These are phyloP conservation scores for Cataglyphis albicans DNA, from an alignment of 2,888 invertebrate genomes.

Conservation along the genomic window DNA sequence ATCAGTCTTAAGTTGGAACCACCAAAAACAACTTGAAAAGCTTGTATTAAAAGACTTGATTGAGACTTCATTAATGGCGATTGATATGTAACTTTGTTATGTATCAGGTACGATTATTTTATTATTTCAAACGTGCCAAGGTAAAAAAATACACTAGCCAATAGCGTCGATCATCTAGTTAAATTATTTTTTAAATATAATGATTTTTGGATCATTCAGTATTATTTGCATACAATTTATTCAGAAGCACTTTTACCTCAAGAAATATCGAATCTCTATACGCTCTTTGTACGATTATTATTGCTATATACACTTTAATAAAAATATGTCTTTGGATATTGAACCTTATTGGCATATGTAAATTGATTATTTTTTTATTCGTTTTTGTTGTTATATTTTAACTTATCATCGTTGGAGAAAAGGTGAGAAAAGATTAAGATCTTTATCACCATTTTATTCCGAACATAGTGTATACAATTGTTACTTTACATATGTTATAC, in stretches of 20 bases:
- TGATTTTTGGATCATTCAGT: conserved; percentile 9
- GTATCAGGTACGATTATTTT: background rate
- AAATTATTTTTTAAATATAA: conserved; percentile 5
- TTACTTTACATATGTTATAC: conserved; percentile 65
- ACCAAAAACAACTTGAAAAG: conserved; percentile 61
- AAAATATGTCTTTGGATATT: conserved; percentile 48
- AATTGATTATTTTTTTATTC: background rate
- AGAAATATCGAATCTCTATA: conserved; percentile 71
- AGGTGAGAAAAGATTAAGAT: conserved; percentile 32
- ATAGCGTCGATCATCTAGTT: background rate
- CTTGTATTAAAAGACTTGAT: background rate
- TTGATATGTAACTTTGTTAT: background rate
- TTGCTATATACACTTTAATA: conserved; percentile 75
- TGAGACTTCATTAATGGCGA: background rate
- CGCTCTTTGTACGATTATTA: conserved; percentile 73
- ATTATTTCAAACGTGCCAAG: background rate
- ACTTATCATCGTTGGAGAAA: background rate
- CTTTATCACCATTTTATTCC: conserved; percentile 76
- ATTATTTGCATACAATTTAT: conserved; percentile 43
- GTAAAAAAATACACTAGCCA: background rate
- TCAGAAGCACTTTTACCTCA: conserved; percentile 62
- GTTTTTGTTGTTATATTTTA: background rate
- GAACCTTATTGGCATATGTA: background rate
- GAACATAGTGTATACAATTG: conserved; percentile 78
- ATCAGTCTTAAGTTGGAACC: conserved; percentile 85